Evolutionary conservation across 2,888 invertebrate species (phyloP).

Genomic region (Tridacna crocea): DNA sequence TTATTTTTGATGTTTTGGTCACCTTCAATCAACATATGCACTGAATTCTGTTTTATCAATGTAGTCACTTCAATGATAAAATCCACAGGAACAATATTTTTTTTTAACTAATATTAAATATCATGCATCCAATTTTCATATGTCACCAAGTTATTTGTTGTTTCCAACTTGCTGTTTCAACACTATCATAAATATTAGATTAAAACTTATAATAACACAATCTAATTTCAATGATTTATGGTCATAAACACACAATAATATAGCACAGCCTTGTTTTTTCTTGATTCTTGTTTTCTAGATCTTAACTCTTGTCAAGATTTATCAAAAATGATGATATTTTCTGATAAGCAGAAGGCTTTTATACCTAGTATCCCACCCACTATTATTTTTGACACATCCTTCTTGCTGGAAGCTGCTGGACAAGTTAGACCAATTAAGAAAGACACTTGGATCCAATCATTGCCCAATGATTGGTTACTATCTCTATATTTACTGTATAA

Average conservation of each 20-base stretch:
- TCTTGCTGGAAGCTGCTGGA: not conserved
- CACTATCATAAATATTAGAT: too few species aligned
- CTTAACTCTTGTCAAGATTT: conserved; percentile 9
- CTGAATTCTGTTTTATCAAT: too few species aligned
- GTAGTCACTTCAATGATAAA: too few species aligned
- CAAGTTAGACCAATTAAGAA: conserved; percentile 4
- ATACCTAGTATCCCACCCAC: conserved; percentile 25
- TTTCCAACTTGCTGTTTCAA: too few species aligned
- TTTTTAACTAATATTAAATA: not conserved
- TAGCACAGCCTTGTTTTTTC: too few species aligned
- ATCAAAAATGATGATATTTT: conserved; percentile 36
- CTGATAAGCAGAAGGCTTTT: conserved; percentile 44
- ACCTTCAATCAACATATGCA: too few species aligned
- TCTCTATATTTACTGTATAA: conserved; percentile 14
- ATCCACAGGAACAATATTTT: not conserved
- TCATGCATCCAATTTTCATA: too few species aligned
- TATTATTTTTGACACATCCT: conserved; percentile 24
- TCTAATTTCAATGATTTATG: too few species aligned
- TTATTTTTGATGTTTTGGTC: too few species aligned
- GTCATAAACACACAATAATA: too few species aligned
- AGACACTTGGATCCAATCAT: conserved; percentile 20
- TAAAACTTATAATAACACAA: too few species aligned
- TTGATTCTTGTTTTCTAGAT: not conserved
- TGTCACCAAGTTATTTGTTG: too few species aligned
- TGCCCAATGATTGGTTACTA: conserved; percentile 2